phyloP scores from a whole-genome alignment of 2,797 vertebrate species.

The Tympanoctomys barrerae region DNA sequence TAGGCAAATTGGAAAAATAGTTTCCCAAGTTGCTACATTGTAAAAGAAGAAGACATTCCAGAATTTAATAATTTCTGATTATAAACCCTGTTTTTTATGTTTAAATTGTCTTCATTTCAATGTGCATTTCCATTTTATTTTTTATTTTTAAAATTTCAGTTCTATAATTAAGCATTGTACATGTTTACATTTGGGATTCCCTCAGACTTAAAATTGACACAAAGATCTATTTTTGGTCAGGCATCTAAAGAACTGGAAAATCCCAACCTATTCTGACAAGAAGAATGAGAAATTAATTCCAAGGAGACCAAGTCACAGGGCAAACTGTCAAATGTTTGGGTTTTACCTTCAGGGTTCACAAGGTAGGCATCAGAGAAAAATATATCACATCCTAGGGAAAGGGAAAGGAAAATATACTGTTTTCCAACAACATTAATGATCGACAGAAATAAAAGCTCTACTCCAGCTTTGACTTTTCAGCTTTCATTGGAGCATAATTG shows the following conservation, averaged over 20 bases:
- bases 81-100: background rate
- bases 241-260: background rate
- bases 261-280: background rate
- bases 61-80: background rate
- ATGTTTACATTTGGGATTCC: background rate
- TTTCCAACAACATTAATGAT: background rate
- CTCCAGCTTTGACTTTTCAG: too few species aligned
- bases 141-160: background rate
- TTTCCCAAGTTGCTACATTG: background rate
- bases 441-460: background rate
- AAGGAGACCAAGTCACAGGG: fast-evolving
- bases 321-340: background rate
- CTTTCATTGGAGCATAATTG: background rate
- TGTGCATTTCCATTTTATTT: too few species aligned
- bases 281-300: background rate
- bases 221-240: background rate
- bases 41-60: background rate
- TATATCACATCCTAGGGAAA: background rate
- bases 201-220: background rate
- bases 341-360: background rate
- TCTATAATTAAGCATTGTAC: background rate
- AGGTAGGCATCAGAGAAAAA: background rate
- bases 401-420: background rate
- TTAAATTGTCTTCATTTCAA: background rate
- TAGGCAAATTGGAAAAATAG: background rate